These are phyloP conservation scores for Holothuria leucospilota DNA, from an alignment of 53 echinoderm and acorn worm genomes.

Conservation along the genomic window DNA sequence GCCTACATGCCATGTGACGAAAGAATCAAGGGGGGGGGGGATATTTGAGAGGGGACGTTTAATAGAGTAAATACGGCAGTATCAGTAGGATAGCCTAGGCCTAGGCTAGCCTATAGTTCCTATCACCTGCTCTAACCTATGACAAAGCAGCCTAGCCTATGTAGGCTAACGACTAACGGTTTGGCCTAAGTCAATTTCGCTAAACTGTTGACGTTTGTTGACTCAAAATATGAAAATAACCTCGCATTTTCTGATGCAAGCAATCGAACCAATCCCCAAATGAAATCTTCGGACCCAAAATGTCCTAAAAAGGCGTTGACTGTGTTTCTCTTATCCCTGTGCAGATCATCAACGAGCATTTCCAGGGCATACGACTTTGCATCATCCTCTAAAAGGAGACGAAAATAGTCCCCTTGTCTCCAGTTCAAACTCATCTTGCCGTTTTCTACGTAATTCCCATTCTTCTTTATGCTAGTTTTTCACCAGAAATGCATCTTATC, in stretches of 20 bases:
- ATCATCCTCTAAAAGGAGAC: constrained; percentile 74
- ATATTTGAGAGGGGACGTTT: too few relatives aligned
- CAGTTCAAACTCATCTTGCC: constrained; percentile 86
- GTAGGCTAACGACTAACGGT: too few relatives aligned
- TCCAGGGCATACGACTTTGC: constrained; percentile 78
- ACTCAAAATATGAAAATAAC: constrained; percentile 40
- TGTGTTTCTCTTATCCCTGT: constrained; percentile 87
- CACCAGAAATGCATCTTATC: neutral
- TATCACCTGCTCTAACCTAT: too few relatives aligned
- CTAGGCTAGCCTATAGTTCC: too few relatives aligned
- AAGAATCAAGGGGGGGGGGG: too few relatives aligned
- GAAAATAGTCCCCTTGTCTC: constrained; percentile 88
- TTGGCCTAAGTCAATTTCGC: too few relatives aligned
- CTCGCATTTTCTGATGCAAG: constrained; percentile 82
- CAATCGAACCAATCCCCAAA: constrained; percentile 88
- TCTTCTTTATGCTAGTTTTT: neutral
- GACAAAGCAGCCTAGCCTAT: too few relatives aligned
- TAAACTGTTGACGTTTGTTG: neutral
- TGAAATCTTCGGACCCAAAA: constrained; percentile 91
- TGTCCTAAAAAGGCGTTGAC: constrained; percentile 84
- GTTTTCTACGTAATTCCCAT: constrained; percentile 7
- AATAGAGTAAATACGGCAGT: too few relatives aligned
- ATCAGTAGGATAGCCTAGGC: too few relatives aligned
- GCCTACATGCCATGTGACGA: too few relatives aligned
- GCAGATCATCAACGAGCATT: constrained; percentile 92